Base-by-base conservation (phyloP, 2,113 vertebrate genomes). In the Micronycteris hirsuta region DNA sequence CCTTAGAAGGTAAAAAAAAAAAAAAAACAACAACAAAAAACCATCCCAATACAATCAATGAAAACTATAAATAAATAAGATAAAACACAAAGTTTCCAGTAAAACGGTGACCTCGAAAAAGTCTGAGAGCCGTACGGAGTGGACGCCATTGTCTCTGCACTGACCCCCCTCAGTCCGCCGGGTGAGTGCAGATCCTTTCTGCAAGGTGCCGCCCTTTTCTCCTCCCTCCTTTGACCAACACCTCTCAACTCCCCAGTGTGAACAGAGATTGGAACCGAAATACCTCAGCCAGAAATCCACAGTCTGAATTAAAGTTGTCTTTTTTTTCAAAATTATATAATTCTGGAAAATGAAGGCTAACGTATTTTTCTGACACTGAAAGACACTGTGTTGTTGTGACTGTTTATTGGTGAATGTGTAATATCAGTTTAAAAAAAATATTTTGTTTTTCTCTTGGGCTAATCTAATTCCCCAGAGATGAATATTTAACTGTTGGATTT, bases 111-210 rank as follows among this genome's bases (percentile, higher is more conserved):
- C 36, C 52, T 22, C 43, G 22, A 84, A 2, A 33, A 43, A 56
- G 7, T 33, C 28, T 11, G 26, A 19, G 3, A 3, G 7, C 31
- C 31, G 20, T 4, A 6, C 8, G 1, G 1, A 5, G 3, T 56
- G 67, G 49, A 41, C 19, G 7, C 4, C 3, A 4, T 6, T 7
- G 5, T 54, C 2, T 83, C 33, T 22, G 28, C 31, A n/a, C 31
- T 4, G 1, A 2, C 4, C 7, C 80, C 11, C 10, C 19, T 89
- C 12, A 2, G 0, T 54, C 84, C 1, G 92, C 7, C 8, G 77
- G 20, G 3, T 58, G n/a, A 36, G n/a, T 17, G 5, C 47, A 17
- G 33, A 15, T 63, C 26, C 31, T 1, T 47, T 92, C 28, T 36
- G 14, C 33, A 0, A 16, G n/a, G 7, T 24, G 54, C 22, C 4